Evolutionary conservation across 2,113 vertebrate species (phyloP).

Genomic region (Ariopsis seemanni): DNA sequence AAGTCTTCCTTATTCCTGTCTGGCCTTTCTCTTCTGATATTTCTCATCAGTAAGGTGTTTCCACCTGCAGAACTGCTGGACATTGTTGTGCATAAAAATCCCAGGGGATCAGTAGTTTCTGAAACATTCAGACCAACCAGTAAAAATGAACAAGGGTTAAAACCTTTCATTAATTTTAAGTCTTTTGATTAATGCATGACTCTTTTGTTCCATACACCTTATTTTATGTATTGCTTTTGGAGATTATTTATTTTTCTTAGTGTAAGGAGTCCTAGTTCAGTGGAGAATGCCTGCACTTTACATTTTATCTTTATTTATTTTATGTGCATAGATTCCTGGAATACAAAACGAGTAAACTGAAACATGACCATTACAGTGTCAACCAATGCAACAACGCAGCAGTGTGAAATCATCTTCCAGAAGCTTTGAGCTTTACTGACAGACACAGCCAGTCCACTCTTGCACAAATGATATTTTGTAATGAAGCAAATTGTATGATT

Average conservation of each 20-base stretch:
- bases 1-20: not conserved
- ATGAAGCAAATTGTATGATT: not conserved
- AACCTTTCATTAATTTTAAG: not conserved
- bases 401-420: not conserved
- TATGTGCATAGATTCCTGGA: not conserved
- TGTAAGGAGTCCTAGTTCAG: not conserved
- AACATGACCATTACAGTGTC: not conserved
- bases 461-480: not conserved
- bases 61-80: not conserved
- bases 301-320: not conserved
- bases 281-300: not conserved
- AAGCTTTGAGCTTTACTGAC: slow-evolving; percentile 1
- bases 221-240: not conserved
- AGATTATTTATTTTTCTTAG: not conserved
- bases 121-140: too few relatives aligned
- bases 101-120: not conserved
- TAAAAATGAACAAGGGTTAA: not conserved
- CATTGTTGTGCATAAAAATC: not conserved
- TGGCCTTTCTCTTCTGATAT: too few relatives aligned
- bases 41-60: not conserved
- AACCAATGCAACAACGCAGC: not conserved
- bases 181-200: not conserved
- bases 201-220: not conserved
- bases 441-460: not conserved
- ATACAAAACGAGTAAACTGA: not conserved